Evolutionary conservation across 2,888 invertebrate species (phyloP).

Genomic region (Anagyrus pseudococci): DNA sequence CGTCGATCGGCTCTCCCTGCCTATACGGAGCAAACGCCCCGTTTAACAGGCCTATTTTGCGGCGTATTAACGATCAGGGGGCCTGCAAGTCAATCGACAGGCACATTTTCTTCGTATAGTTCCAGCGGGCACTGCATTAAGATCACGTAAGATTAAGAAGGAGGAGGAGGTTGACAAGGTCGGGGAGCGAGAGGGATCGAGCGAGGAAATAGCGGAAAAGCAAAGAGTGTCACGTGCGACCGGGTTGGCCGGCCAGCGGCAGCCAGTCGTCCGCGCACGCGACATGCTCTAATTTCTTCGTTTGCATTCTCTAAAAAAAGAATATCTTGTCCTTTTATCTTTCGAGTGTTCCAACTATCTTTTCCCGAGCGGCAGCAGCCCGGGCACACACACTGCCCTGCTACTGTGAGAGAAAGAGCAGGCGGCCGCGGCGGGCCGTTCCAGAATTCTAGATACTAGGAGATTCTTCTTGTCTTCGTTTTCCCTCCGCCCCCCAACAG

Average conservation of each 20-base stretch:
- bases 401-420: slow-evolving; percentile 8
- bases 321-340: slow-evolving; percentile 52
- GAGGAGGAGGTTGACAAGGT: too few species aligned
- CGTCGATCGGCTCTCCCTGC: slow-evolving; percentile 18
- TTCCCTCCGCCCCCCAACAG: slow-evolving; percentile 36
- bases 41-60: too few species aligned
- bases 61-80: too few species aligned
- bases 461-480: slow-evolving; percentile 47
- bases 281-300: slow-evolving; percentile 55
- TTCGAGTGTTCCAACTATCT: slow-evolving; percentile 57
- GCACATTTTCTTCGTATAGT: too few species aligned
- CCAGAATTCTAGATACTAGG: slow-evolving; percentile 59
- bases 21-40: too few species aligned
- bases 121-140: too few species aligned
- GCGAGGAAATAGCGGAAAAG: too few species aligned
- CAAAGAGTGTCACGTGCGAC: too few species aligned
- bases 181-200: too few species aligned
- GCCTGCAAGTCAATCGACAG: too few species aligned
- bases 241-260: slow-evolving; percentile 15
- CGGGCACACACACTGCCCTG: slow-evolving; percentile 52
- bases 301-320: slow-evolving; percentile 56
- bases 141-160: too few species aligned
- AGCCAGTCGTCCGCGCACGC: too few species aligned
- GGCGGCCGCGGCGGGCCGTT: slow-evolving; percentile 46
- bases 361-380: slow-evolving; percentile 51